Evolutionary conservation across 2,888 invertebrate genomes (phyloP), one percentile per base, ranked within the genome.

Genomic region (Pheosia tremula): DNA sequence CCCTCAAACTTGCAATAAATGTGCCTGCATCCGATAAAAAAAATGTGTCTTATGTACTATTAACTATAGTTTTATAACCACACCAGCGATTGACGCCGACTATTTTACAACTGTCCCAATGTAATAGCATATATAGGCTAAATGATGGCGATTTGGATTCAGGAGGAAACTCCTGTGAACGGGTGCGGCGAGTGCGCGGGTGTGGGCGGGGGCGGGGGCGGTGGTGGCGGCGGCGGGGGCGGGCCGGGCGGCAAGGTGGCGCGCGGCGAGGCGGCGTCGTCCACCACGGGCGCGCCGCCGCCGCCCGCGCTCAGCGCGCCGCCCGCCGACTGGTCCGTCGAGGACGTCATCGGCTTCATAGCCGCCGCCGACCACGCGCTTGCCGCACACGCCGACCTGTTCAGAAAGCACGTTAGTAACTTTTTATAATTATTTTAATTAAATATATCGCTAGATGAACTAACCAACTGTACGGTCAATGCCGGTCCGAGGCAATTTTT

Each of bases 341-440:
- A 99, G 82, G 98, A 99, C 84, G 99, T 99, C 63, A 98, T 98
- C 79, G 96, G 97, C 69, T 97, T 97, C 88, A 98, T 99, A 69
- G 97, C 97, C 62, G 96, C 96, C 64, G 96, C 97, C 37, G 99
- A 99, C 90, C 96, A 96, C 49, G 96, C 97, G 58, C 94, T 99
- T 58, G 96, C 97, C 11, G 95, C 96, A 0, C 98, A 98, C 88
- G 97, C 98, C 0, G 98, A 99, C 84, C 94, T 98, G 64, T 99
- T 99, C 88, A 95, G 98, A 79, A 98, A 97, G 94, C 98, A 99
- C 91, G 98, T 98, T 86, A 95, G 97, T 95, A 43, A 59, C n/a
- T 4, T 47, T 5, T 8, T 8, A 41, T 41, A 7, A 7, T 41
- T 41, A 7, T 41, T 41, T 41, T 41, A 24, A 24, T 24, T 24